Evolutionary conservation across 2,113 vertebrate species (phyloP), one percentile per base, ranked within the genome.

Genomic region (Aspiorhynchus laticeps): DNA sequence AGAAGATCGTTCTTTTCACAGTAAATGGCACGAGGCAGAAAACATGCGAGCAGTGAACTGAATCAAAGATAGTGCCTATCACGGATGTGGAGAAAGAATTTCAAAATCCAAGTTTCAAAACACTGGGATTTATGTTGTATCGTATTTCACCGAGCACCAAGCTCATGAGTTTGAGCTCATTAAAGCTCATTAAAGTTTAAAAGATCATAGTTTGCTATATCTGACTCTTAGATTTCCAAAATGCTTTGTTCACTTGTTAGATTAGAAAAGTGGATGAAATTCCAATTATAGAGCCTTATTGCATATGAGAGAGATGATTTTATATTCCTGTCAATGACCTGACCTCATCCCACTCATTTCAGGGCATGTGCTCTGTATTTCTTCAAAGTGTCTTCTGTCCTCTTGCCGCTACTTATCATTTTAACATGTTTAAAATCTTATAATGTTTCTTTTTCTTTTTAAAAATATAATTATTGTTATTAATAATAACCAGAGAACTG

Each of bases 401-500:
- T 71, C 19, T 51, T 71, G 10, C 78, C 8, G 41, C 28, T 74
- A 5, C 7, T 59, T 74, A 59, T 84, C 14, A 51, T 71, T 48
- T 71, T 83, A 71, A 12, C 2, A 24, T n/a, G 7, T 82, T 46
- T 14, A 38, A 43, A 65, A 51, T 31, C 65, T 46, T 43, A 28
- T 2, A 48, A 14, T 43, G 51, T 38, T 56, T 61, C 5, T 17
- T 15, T 46, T 38, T 5, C 15, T 56, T 46, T n/a, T 24, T 11
- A 2, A 15, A 84, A 86, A 85, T 61, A 48, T 51, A 61, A 84
- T 80, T 86, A 26, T 89, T 59, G 8, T 59, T 51, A 80, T 83
- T 85, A 87, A 69, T 84, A 81, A 56, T 80, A 86, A 59, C 51
- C 61, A 76, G 61, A 41, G 41, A 51, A 84, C 71, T 88, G 31